Conservation (phyloP, 2,797 vertebrate species). For the Amphiprion clarkii region DNA sequence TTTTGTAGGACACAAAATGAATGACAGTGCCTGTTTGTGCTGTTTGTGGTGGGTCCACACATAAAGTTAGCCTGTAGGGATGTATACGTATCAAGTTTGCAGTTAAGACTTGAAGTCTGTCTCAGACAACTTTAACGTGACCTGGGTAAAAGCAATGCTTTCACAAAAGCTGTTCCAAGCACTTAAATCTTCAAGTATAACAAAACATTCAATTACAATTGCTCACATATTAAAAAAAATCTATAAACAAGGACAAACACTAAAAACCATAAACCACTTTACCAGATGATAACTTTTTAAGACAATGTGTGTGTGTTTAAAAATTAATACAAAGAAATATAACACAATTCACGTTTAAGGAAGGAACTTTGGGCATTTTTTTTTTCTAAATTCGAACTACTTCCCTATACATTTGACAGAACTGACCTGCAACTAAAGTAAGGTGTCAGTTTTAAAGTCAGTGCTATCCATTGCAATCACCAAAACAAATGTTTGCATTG, state of each 20-base stretch:
- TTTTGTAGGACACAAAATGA: neutral
- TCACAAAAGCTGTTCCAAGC: neutral
- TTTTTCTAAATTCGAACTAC: no score
- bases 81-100: neutral
- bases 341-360: no score
- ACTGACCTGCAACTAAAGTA: neutral
- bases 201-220: neutral
- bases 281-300: neutral
- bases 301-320: no score
- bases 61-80: neutral
- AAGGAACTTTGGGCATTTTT: no score
- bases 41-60: neutral
- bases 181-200: neutral
- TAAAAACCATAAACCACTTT: neutral
- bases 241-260: neutral
- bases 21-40: neutral
- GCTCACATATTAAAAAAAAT: no score
- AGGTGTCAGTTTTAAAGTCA: no score
- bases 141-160: neutral
- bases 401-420: neutral
- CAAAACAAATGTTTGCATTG: no score
- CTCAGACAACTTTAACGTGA: neutral
- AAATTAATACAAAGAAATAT: no score
- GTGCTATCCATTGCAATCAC: no score
- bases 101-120: neutral